Percentiles rank a stretch among this genome's conserved stretches.
Evolutionary conservation across 2,888 invertebrate species (phyloP).

Genomic region (Ophion slaviceki): DNA sequence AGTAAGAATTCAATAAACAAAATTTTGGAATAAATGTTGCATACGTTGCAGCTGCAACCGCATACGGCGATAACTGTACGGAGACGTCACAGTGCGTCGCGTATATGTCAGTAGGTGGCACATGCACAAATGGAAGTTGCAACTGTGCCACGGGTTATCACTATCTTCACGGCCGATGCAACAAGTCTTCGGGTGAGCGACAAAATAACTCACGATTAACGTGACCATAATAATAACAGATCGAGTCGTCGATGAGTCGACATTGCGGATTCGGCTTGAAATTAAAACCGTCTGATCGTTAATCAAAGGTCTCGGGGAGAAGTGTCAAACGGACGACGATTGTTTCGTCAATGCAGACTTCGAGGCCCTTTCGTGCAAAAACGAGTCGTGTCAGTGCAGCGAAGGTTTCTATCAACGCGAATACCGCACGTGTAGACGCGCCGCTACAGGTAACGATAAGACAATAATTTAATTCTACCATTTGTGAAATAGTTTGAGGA

Average conservation of each 20-base stretch:
- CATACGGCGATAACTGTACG: conserved; percentile 70
- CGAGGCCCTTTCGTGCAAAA: conserved; percentile 72
- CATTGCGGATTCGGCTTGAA: neutral
- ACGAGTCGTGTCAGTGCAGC: conserved; percentile 74
- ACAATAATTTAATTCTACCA: neutral
- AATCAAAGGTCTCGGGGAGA: conserved; percentile 71
- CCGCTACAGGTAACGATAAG: conserved; percentile 66
- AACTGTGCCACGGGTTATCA: conserved; percentile 73
- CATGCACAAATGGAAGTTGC: conserved; percentile 71
- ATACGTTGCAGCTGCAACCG: conserved; percentile 69
- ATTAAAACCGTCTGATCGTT: neutral
- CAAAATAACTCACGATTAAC: neutral
- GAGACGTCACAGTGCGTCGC: conserved; percentile 75
- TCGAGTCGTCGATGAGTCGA: conserved; percentile 8
- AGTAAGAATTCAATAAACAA: neutral
- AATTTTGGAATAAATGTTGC: conserved; percentile 4
- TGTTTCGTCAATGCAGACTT: conserved; percentile 76
- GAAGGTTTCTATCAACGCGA: conserved; percentile 78
- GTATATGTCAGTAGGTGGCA: conserved; percentile 71
- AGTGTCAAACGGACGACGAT: conserved; percentile 73
- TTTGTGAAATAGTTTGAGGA: neutral
- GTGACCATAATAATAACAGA: conserved; percentile 6
- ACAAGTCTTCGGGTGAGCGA: conserved; percentile 71
- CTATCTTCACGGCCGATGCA: conserved; percentile 76
- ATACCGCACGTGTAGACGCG: conserved; percentile 77